Evolutionary conservation across 2,113 vertebrate species (phyloP).

Genomic region (Neoarius graeffei): DNA sequence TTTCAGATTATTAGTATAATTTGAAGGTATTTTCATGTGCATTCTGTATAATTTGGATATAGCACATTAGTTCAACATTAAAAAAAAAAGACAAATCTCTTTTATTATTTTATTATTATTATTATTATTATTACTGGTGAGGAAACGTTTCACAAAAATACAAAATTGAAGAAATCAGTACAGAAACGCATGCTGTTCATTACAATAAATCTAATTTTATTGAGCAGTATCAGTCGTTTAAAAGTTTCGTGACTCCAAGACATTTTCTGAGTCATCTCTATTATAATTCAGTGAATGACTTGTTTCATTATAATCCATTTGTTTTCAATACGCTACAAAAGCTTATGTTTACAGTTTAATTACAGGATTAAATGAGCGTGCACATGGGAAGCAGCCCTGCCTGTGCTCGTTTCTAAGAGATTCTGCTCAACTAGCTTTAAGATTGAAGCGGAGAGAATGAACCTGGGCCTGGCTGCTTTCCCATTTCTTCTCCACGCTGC

Average conservation of each 20-base stretch:
- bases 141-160: background rate
- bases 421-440: background rate
- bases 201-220: background rate
- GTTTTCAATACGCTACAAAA: constrained; percentile 41
- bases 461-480: constrained; percentile 26
- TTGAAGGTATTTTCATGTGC: too few species aligned
- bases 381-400: background rate
- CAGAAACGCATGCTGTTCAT: background rate
- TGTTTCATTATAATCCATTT: constrained; percentile 35
- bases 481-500: constrained; percentile 42
- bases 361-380: constrained; percentile 31
- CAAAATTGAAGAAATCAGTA: background rate
- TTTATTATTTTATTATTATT: background rate
- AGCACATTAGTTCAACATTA: too few species aligned
- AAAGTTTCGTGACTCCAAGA: background rate
- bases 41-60: too few species aligned
- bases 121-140: background rate
- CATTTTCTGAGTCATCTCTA: constrained; percentile 30
- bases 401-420: constrained; percentile 23
- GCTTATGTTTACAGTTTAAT: constrained; percentile 41
- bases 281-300: constrained; percentile 27
- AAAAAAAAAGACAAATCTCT: too few species aligned
- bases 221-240: background rate
- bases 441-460: constrained; percentile 10
- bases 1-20: too few species aligned